Percentiles rank a stretch among this genome's conserved stretches.
These are phyloP conservation scores for Campoplex capitator DNA, from an alignment of 2,888 invertebrate genomes.

Conservation along the genomic window DNA sequence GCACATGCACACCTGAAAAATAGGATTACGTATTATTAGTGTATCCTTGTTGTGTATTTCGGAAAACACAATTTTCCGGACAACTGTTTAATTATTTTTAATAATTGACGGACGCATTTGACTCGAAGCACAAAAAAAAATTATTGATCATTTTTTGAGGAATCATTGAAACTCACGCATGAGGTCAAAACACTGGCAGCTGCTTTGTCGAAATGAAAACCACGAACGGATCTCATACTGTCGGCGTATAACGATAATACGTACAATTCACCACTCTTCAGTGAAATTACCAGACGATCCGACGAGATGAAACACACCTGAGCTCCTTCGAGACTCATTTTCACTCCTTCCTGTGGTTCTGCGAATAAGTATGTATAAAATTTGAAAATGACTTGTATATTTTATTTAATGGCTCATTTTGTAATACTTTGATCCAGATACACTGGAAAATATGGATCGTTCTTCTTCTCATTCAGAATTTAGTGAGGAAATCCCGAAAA, in stretches of 20 bases:
- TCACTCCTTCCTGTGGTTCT: constrained; percentile 95
- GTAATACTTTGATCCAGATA: no score
- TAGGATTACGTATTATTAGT: constrained; percentile 48
- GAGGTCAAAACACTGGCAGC: constrained; percentile 98
- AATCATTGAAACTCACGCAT: constrained; percentile 88
- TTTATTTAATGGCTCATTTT: no score
- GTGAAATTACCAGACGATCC: constrained; percentile 94
- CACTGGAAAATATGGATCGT: no score
- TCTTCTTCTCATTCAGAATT: no score
- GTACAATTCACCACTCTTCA: constrained; percentile 96
- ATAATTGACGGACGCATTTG: no score
- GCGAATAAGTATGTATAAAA: no score
- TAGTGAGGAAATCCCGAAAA: background rate
- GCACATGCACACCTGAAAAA: constrained; percentile 92
- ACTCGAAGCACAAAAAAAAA: no score
- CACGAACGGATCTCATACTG: constrained; percentile 96
- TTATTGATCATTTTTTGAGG: no score
- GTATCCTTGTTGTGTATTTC: background rate
- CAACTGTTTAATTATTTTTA: background rate
- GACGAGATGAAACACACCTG: constrained; percentile 94
- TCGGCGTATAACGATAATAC: constrained; percentile 97
- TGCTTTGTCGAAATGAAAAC: constrained; percentile 97
- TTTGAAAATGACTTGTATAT: no score
- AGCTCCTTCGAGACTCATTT: constrained; percentile 95
- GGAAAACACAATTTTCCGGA: constrained; percentile 61